These are phyloP conservation scores for Papilio aristodemus DNA, from an alignment of 1,140 invertebrate genomes.

Conservation along the genomic window DNA sequence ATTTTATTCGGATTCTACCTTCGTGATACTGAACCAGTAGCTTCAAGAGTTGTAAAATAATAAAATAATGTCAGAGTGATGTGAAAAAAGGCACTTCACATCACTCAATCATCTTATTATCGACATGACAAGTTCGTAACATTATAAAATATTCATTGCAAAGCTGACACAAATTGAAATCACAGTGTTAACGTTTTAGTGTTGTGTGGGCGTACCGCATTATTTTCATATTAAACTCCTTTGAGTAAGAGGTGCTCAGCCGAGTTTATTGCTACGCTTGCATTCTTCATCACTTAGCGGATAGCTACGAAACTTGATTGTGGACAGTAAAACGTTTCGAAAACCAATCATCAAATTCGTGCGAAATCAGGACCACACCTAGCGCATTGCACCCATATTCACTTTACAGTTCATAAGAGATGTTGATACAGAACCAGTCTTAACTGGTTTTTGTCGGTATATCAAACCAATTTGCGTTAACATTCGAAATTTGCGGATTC, in stretches of 20 bases:
- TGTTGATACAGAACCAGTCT: neutral
- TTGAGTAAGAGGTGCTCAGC: constrained; percentile 47
- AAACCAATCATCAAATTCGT: constrained; percentile 47
- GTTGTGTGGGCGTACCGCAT: constrained; percentile 49
- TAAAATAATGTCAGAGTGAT: constrained; percentile 7
- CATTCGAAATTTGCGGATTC: constrained; percentile 28
- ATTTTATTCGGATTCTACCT: neutral
- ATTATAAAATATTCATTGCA: constrained; percentile 30
- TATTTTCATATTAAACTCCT: constrained; percentile 54
- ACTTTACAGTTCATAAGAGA: constrained; percentile 7
- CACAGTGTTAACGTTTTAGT: constrained; percentile 28
- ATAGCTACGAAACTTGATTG: constrained; percentile 53
- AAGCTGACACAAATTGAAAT: constrained; percentile 18
- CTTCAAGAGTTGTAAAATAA: neutral
- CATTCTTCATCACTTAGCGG: constrained; percentile 65
- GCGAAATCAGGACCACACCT: constrained; percentile 59
- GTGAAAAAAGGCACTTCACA: constrained; percentile 14
- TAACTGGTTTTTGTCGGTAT: neutral
- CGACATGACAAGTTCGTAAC: constrained; percentile 23
- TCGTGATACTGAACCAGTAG: constrained; percentile 7
- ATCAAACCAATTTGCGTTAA: constrained; percentile 27
- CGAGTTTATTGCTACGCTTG: constrained; percentile 47
- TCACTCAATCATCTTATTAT: constrained; percentile 29
- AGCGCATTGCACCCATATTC: constrained; percentile 22
- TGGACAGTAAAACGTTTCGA: constrained; percentile 49